Conservation (phyloP, 2,888 invertebrate genomes). For the Tetrapedia diversipes region DNA sequence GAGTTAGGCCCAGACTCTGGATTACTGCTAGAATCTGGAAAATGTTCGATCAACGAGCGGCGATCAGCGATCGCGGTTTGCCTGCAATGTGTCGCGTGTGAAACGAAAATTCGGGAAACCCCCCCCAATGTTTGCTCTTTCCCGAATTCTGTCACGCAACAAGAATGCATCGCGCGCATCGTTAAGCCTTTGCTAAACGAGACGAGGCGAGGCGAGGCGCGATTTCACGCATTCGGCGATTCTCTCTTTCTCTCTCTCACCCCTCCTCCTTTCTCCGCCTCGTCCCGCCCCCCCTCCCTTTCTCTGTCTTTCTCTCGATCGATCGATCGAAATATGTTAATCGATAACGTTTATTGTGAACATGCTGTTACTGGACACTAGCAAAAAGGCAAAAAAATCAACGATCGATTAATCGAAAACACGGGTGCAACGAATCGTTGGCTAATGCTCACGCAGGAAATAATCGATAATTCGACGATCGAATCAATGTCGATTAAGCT, state of each 20-base stretch:
- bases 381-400: slow-evolving; percentile 74
- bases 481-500: slow-evolving; percentile 39
- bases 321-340: slow-evolving; percentile 26
- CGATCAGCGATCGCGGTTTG: slow-evolving; percentile 9
- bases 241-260: not conserved
- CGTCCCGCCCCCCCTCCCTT: too few species aligned
- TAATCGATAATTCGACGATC: slow-evolving; percentile 35
- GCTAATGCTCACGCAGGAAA: slow-evolving; percentile 58
- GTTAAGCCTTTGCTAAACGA: not conserved
- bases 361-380: slow-evolving; percentile 81
- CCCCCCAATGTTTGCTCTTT: too few species aligned
- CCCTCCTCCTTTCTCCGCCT: too few species aligned
- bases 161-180: slow-evolving; percentile 14
- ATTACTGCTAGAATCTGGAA: slow-evolving; percentile 86
- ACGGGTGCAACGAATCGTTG: slow-evolving; percentile 75
- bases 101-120: slow-evolving; percentile 19
- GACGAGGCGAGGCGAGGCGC: not conserved
- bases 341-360: slow-evolving; percentile 51
- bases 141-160: slow-evolving; percentile 12
- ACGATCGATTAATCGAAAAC: slow-evolving; percentile 78
- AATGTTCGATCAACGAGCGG: slow-evolving; percentile 48
- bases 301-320: too few species aligned
- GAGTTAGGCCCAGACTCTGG: slow-evolving; percentile 91
- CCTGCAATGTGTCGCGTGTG: slow-evolving; percentile 28
- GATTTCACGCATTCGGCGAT: not conserved